phyloP scores from a whole-genome alignment of 2,113 vertebrate genomes.

The Lagopus muta region DNA sequence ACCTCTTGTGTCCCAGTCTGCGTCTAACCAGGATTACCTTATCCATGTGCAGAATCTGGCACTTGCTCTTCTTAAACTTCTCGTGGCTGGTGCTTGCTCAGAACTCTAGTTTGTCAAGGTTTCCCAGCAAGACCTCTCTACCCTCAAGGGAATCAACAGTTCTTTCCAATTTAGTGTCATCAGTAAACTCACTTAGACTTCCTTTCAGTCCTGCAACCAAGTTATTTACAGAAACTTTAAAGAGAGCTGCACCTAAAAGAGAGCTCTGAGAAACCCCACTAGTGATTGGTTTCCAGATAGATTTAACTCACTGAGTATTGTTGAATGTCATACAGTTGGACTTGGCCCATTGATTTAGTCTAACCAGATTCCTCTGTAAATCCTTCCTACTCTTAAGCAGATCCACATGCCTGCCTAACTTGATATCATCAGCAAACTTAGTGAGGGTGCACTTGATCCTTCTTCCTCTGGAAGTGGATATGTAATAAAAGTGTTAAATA shows the following conservation, averaged over 20 bases:
- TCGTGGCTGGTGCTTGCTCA: neutral
- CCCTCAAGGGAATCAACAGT: neutral
- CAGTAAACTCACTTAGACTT: neutral
- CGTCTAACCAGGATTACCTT: neutral
- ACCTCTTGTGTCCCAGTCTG: neutral
- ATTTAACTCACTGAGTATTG: neutral
- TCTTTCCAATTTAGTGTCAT: neutral
- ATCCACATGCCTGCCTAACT: neutral
- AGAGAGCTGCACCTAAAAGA: neutral
- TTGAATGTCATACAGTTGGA: neutral
- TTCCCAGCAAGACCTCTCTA: neutral
- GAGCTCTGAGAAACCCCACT: neutral
- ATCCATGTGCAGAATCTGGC: neutral
- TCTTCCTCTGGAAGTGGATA: neutral
- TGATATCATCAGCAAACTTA: neutral
- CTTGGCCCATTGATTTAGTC: neutral
- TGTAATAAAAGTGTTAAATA: neutral
- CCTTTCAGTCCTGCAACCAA: neutral
- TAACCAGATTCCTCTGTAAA: neutral
- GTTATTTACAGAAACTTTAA: neutral
- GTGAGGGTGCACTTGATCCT: neutral
- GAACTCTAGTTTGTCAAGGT: neutral
- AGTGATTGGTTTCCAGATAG: neutral
- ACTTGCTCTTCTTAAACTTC: neutral
- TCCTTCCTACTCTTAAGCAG: neutral